Conservation (phyloP, 2,888 invertebrate genomes). For the Lucinisca nassula region DNA sequence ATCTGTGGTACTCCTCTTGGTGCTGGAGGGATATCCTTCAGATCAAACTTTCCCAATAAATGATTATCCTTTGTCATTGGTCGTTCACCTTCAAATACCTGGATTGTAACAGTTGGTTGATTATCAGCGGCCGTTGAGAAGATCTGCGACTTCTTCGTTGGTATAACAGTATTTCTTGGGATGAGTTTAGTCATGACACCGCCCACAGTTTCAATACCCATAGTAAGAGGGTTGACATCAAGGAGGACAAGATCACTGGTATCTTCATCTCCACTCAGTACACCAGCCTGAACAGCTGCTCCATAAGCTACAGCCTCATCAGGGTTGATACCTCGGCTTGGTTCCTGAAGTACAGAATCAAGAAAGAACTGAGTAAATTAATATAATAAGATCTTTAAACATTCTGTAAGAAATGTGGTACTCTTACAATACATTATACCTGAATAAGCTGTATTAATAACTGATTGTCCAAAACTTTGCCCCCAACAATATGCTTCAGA, state of each 20-base stretch:
- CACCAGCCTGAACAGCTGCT: conserved; percentile 99
- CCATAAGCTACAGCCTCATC: conserved; percentile 99
- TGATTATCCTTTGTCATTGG: conserved; percentile 99
- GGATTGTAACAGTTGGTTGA: conserved; percentile 99
- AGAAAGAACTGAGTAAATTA: too few relatives aligned
- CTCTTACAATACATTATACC: too few relatives aligned
- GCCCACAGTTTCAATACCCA: conserved; percentile 99
- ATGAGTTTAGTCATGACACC: conserved; percentile 99
- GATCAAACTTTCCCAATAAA: conserved; percentile 98
- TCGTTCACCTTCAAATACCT: conserved; percentile 98
- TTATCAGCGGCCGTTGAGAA: conserved; percentile 99
- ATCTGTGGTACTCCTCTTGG: conserved; percentile 89
- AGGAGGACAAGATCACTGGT: conserved; percentile 96
- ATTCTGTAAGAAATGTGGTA: too few relatives aligned
- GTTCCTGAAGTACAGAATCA: conserved; percentile 92
- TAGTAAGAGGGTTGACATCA: conserved; percentile 99
- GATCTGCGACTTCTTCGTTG: conserved; percentile 99
- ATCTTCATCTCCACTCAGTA: conserved; percentile 98
- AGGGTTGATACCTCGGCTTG: conserved; percentile 98
- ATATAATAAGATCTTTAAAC: too few relatives aligned
- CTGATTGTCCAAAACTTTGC: too few relatives aligned
- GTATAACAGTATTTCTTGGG: conserved; percentile 98
- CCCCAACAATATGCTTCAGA: too few relatives aligned
- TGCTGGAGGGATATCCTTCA: conserved; percentile 97
- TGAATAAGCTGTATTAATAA: too few relatives aligned